phyloP scores from a whole-genome alignment of 2,797 vertebrate species.

The Hydrocynus forskahlii region DNA sequence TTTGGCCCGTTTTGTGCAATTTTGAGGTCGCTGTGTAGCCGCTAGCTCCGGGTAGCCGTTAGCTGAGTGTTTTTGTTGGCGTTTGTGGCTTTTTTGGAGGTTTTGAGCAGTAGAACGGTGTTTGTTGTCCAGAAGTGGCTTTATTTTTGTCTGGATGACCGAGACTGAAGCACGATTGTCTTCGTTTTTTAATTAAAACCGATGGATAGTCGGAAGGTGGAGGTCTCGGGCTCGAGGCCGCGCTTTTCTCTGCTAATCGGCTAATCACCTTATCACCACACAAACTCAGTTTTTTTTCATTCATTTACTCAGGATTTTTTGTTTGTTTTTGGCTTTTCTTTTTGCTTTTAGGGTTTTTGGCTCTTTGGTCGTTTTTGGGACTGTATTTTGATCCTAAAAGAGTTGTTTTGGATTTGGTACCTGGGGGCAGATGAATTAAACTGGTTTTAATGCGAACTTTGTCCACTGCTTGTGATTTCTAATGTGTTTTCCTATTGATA shows the following conservation, averaged over 20 bases:
- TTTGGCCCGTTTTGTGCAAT: not conserved
- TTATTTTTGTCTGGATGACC: not conserved
- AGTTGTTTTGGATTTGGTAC: not conserved
- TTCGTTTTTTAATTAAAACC: not conserved
- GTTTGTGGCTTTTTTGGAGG: not conserved
- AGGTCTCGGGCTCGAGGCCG: not conserved
- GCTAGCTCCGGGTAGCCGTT: not conserved
- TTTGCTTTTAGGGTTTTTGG: conserved; percentile 12
- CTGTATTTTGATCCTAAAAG: not conserved
- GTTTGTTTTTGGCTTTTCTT: not conserved
- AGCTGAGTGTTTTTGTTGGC: not conserved
- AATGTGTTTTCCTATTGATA: not conserved
- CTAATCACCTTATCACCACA: too few relatives aligned
- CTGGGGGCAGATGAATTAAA: not conserved
- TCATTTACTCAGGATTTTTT: not conserved
- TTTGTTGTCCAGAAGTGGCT: not conserved
- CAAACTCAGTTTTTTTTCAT: too few relatives aligned
- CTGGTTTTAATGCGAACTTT: conserved; percentile 12
- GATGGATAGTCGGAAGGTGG: not conserved
- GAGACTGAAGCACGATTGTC: too few relatives aligned
- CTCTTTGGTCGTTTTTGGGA: not conserved
- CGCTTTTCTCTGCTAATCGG: not conserved
- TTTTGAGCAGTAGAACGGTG: not conserved
- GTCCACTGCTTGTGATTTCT: conserved; percentile 6
- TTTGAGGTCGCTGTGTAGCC: not conserved